These are phyloP conservation scores for Parthenolecanium corni DNA, from an alignment of 2,888 invertebrate species.

Conservation along the genomic window DNA sequence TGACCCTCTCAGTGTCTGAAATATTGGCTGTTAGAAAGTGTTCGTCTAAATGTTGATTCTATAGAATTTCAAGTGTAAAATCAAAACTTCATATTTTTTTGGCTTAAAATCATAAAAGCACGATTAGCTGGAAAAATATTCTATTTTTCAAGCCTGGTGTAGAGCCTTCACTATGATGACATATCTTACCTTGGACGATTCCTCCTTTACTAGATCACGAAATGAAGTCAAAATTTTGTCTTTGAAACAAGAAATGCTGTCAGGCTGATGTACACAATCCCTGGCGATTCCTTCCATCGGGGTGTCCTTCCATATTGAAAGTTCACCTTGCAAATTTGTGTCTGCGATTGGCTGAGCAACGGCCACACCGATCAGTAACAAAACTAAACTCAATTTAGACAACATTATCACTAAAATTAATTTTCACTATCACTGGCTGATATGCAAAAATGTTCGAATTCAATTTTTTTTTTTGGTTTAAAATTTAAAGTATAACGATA, in stretches of 20 bases:
- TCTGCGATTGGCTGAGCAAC: conserved; percentile 26
- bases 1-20: too few relatives aligned
- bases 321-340: neutral
- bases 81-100: too few relatives aligned
- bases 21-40: too few relatives aligned
- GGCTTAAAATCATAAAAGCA: too few relatives aligned
- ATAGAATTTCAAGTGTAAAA: too few relatives aligned
- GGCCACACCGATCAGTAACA: conserved; percentile 14
- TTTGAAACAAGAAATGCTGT: conserved; percentile 70
- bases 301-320: conserved; percentile 54
- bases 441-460: neutral
- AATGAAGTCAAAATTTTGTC: conserved; percentile 67
- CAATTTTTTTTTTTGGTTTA: neutral
- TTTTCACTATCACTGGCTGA: neutral
- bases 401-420: neutral
- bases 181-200: conserved; percentile 63
- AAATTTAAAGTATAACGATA: too few relatives aligned
- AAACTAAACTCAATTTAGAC: neutral
- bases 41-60: too few relatives aligned
- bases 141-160: too few relatives aligned
- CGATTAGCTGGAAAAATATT: too few relatives aligned
- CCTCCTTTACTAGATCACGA: conserved; percentile 66
- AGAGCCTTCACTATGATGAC: too few relatives aligned
- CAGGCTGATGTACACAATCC: conserved; percentile 61
- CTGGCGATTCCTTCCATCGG: conserved; percentile 61